A percentile compares a stretch with the other conserved stretches of the same genome.
Conservation (phyloP, 2,888 invertebrate genomes). For the Drosophila multiciliata region DNA sequence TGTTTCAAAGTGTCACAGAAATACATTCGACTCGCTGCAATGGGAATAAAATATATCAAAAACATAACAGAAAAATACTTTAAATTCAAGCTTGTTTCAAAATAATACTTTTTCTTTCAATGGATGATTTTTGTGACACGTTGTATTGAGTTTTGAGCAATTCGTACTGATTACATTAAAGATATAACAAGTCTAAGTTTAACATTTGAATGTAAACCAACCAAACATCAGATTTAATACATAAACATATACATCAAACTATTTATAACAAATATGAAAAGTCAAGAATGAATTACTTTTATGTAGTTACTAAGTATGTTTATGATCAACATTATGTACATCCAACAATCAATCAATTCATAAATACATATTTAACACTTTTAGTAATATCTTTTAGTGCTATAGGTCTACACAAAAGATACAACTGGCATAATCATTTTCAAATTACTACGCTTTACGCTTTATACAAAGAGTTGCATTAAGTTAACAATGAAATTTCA, state of each 20-base stretch:
- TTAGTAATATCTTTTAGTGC: slow-evolving; percentile 18
- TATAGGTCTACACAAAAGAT: slow-evolving; percentile 8
- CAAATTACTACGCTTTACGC: slow-evolving; percentile 64
- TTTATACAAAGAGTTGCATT: slow-evolving; percentile 44
- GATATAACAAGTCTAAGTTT: slow-evolving; percentile 43
- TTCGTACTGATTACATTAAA: slow-evolving; percentile 74
- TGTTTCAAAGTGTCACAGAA: slow-evolving; percentile 40
- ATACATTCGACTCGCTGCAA: not conserved
- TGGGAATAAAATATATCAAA: slow-evolving; percentile 1
- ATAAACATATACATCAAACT: slow-evolving; percentile 44
- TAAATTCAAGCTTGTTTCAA: not conserved
- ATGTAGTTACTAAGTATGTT: slow-evolving; percentile 53
- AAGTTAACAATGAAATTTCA: slow-evolving; percentile 25
- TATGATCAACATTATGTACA: slow-evolving; percentile 66
- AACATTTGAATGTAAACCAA: slow-evolving; percentile 49
- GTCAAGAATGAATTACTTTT: slow-evolving; percentile 46
- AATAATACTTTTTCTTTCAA: not conserved
- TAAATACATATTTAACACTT: slow-evolving; percentile 38
- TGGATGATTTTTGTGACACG: slow-evolving; percentile 25
- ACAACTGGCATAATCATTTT: slow-evolving; percentile 69
- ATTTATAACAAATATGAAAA: slow-evolving; percentile 53
- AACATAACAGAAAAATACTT: not conserved
- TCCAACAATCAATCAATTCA: slow-evolving; percentile 57
- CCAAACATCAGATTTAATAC: slow-evolving; percentile 23
- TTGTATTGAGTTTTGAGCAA: slow-evolving; percentile 45